Evolutionary conservation across 2,888 invertebrate genomes (phyloP), one percentile per base, ranked within the genome.

Genomic region (Drosophila anceps): DNA sequence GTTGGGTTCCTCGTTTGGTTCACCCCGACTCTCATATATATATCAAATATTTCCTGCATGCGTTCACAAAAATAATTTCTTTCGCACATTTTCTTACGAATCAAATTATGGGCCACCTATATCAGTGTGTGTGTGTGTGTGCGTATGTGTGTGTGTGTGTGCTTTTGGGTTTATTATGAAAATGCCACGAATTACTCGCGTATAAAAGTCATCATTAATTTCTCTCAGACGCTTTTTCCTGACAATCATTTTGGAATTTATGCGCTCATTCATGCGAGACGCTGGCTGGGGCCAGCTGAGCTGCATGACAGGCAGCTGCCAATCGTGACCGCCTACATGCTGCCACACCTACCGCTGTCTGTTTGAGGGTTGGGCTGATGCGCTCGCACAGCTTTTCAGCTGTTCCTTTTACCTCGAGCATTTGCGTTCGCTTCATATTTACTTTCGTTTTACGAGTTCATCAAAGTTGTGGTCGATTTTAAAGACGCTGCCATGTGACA

Each of bases 181-280:
- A 87, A 90, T 86, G 64, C 90, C 90, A 83, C 81, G 90, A 87
- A 87, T 87, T 90, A 86, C 81, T 79, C 74, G 90, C 89, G 73
- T 78, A 87, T 87, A 86, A 87, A 87, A 87, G 86, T 87, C 86
- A 90, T 90, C 90, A 90, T 90, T 87, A 90, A 87, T 87, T 87
- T 87, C 74, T 71, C 74, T 78, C 81, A 70, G 89, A 86, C 81
- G 90, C 81, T 85, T 76, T 77, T 77, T 69, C 63, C 67, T 85
- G 81, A 72, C 84, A 90, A 79, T 83, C 76, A 77, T 85, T 82
- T 85, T 83, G 76, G 84, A 84, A 82, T 84, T 88, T 88, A 84
- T 79, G 82, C 90, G 87, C 82, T 76, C 86, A 82, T 85, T 85
- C 83, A 79, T 85, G 83, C 83, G 73, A 59, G 59, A 60, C 50